phyloP scores from a whole-genome alignment of 2,888 invertebrate species.

The Patella depressa region DNA sequence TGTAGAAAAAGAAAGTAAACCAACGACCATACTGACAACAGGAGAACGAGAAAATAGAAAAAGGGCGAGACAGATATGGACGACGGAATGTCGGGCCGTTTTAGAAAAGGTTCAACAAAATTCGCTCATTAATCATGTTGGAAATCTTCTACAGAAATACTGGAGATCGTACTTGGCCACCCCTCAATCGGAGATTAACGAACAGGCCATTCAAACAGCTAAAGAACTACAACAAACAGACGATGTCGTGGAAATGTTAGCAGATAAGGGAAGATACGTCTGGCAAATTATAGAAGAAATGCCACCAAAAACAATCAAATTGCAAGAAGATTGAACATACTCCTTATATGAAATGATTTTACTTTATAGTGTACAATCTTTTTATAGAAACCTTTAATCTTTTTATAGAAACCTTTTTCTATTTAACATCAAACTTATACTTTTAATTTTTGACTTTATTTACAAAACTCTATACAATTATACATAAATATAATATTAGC shows the following conservation, averaged over 20 bases:
- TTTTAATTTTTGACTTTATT: neutral
- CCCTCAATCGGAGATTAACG: constrained; percentile 37
- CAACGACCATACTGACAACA: no score
- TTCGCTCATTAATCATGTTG: constrained; percentile 32
- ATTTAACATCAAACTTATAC: neutral
- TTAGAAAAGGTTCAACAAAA: constrained; percentile 40
- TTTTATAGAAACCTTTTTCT: neutral
- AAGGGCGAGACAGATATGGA: constrained; percentile 19
- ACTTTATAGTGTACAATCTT: no score
- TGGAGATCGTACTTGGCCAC: constrained; percentile 49
- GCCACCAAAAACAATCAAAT: constrained; percentile 20
- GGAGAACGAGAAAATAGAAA: neutral
- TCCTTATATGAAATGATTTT: no score
- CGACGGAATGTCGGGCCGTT: constrained; percentile 26
- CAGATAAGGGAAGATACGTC: constrained; percentile 49
- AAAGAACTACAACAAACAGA: constrained; percentile 33
- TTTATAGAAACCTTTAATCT: no score
- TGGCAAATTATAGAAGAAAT: constrained; percentile 53
- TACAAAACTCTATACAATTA: no score
- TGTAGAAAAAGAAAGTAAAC: neutral
- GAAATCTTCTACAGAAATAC: constrained; percentile 36
- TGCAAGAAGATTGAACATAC: neutral
- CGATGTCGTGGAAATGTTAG: constrained; percentile 51
- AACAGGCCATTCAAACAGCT: constrained; percentile 41
- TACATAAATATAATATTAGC: no score